Conservation (phyloP, 2,113 vertebrate species). For the Corythornis vintsioides region DNA sequence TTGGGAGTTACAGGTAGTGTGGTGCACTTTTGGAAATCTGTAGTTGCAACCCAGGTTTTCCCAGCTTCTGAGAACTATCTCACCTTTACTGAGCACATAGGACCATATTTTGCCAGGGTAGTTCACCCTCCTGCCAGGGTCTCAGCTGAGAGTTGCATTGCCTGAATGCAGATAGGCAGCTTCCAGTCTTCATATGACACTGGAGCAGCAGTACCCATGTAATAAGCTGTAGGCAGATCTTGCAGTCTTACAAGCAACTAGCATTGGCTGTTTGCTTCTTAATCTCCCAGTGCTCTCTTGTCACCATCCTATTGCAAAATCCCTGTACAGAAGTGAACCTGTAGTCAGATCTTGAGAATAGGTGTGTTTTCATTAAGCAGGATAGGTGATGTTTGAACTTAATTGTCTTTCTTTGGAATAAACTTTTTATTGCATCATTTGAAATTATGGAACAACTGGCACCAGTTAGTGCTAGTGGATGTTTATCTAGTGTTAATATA, state of each 20-base stretch:
- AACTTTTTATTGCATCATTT: not conserved
- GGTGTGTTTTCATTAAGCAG: not conserved
- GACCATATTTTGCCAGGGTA: not conserved
- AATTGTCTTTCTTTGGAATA: not conserved
- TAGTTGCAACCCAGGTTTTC: not conserved
- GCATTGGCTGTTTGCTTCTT: not conserved
- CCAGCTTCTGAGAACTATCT: not conserved
- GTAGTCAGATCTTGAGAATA: not conserved
- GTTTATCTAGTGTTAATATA: not conserved
- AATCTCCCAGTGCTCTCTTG: not conserved
- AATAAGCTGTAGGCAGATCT: not conserved
- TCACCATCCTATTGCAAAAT: not conserved
- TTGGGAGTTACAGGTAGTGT: not conserved
- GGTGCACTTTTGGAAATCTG: not conserved
- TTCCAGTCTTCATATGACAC: not conserved
- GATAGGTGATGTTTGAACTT: not conserved
- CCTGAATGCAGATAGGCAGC: not conserved
- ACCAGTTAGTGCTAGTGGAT: not conserved
- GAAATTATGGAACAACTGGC: not conserved
- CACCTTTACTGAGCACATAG: not conserved
- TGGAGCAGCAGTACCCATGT: accelerated
- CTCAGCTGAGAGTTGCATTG: not conserved
- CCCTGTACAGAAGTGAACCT: not conserved
- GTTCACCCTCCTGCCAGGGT: not conserved
- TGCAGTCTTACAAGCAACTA: not conserved